A percentile compares a stretch with the other conserved stretches of the same genome.
phyloP scores from a whole-genome alignment of 2,113 vertebrate genomes.

The Dunckerocampus dactyliophorus region DNA sequence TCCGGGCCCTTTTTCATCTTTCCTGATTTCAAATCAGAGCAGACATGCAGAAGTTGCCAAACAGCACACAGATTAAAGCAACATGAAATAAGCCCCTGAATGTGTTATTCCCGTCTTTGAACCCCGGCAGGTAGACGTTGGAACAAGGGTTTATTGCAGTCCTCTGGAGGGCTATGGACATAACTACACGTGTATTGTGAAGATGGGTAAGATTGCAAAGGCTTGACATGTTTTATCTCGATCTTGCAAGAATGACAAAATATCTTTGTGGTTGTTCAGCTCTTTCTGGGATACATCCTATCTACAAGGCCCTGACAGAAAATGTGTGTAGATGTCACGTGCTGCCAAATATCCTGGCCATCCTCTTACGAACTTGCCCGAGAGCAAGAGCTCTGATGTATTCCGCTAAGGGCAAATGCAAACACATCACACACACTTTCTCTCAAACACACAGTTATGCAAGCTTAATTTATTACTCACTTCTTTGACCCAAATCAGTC shows the following conservation, averaged over 20 bases:
- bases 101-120: conserved; percentile 4
- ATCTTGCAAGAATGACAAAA: conserved; percentile 23
- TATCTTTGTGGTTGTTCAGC: conserved; percentile 21
- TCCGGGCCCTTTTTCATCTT: conserved; percentile 12
- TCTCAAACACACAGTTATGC: conserved; percentile 32
- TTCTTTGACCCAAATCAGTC: conserved; percentile 71
- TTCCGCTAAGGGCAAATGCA: conserved; percentile 39
- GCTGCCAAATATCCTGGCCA: conserved; percentile 40
- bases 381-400: conserved; percentile 30
- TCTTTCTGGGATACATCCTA: conserved; percentile 36
- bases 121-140: background rate
- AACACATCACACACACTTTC: conserved; percentile 19
- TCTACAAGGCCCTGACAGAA: conserved; percentile 33
- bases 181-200: background rate
- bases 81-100: conserved; percentile 1
- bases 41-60: conserved; percentile 9
- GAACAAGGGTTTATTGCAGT: background rate
- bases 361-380: conserved; percentile 33
- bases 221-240: conserved; percentile 5
- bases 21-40: conserved; percentile 2
- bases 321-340: conserved; percentile 46
- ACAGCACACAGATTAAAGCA: conserved; percentile 2
- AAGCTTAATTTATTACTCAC: conserved; percentile 60
- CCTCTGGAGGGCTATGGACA: background rate
- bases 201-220: conserved; percentile 6